Evolutionary conservation across 2,113 vertebrate species (phyloP).

Genomic region (Epinephelus moara): DNA sequence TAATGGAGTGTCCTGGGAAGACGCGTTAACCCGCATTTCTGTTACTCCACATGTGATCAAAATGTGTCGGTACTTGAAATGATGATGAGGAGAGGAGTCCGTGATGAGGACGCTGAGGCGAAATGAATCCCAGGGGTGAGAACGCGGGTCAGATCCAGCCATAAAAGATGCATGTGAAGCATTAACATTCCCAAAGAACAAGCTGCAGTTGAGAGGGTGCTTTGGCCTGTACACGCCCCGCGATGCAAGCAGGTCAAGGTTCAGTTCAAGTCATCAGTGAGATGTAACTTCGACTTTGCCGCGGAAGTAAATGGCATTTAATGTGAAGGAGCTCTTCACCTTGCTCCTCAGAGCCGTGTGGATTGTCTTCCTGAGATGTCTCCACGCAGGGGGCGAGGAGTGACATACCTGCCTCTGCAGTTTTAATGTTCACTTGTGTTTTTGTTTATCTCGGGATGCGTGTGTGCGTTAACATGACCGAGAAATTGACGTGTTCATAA

Average conservation of each 20-base stretch:
- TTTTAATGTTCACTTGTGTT: constrained; percentile 64
- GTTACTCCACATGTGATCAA: constrained; percentile 34
- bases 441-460: constrained; percentile 36
- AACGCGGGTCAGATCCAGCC: constrained; percentile 32
- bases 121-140: constrained; percentile 18
- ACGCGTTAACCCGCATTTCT: constrained; percentile 62
- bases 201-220: constrained; percentile 31
- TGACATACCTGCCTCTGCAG: constrained; percentile 65
- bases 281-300: constrained; percentile 31
- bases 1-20: constrained; percentile 67
- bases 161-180: constrained; percentile 57
- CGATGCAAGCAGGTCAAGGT: constrained; percentile 13
- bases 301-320: constrained; percentile 36
- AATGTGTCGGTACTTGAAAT: constrained; percentile 33
- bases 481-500: constrained; percentile 22
- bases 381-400: constrained; percentile 54
- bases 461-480: constrained; percentile 22
- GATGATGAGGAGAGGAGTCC: constrained; percentile 15
- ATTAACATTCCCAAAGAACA: constrained; percentile 59
- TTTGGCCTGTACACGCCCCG: constrained; percentile 20
- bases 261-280: constrained; percentile 31
- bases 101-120: constrained; percentile 6
- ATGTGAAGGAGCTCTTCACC: constrained; percentile 45
- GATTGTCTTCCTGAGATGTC: constrained; percentile 56
- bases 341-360: constrained; percentile 25